phyloP scores from a whole-genome alignment of 2,797 vertebrate genomes.

The Sternotherus odoratus region DNA sequence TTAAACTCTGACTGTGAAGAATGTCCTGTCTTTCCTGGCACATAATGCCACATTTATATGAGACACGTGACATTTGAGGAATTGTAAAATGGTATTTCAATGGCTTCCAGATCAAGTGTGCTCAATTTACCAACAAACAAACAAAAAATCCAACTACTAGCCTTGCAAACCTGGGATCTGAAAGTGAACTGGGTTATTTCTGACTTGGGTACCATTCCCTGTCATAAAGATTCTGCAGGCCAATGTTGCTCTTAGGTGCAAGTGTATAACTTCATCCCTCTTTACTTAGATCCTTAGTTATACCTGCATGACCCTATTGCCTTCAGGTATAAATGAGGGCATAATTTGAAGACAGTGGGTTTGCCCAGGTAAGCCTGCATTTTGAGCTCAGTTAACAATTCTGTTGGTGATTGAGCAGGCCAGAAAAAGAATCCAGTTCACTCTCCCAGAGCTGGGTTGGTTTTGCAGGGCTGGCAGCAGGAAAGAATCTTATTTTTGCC shows the following conservation, averaged over 20 bases:
- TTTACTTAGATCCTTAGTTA: not conserved
- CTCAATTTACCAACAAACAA: not conserved
- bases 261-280: not conserved
- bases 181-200: not conserved
- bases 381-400: not conserved
- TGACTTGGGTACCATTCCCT: not conserved
- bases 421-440: not conserved
- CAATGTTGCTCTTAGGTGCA: not conserved
- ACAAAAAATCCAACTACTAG: not conserved
- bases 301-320: not conserved
- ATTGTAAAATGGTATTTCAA: not conserved
- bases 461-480: not conserved
- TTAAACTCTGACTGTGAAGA: not conserved
- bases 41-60: not conserved
- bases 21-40: not conserved
- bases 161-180: not conserved
- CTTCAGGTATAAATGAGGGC: not conserved
- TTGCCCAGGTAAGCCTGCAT: not conserved
- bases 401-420: not conserved
- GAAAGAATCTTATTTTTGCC: not conserved
- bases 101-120: not conserved
- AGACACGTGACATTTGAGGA: not conserved
- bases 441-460: not conserved
- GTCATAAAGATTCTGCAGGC: not conserved
- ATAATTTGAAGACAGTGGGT: accelerated